These are phyloP conservation scores for Chiridota heheva DNA, from an alignment of 35 echinoderm and acorn worm genomes.

Conservation along the genomic window DNA sequence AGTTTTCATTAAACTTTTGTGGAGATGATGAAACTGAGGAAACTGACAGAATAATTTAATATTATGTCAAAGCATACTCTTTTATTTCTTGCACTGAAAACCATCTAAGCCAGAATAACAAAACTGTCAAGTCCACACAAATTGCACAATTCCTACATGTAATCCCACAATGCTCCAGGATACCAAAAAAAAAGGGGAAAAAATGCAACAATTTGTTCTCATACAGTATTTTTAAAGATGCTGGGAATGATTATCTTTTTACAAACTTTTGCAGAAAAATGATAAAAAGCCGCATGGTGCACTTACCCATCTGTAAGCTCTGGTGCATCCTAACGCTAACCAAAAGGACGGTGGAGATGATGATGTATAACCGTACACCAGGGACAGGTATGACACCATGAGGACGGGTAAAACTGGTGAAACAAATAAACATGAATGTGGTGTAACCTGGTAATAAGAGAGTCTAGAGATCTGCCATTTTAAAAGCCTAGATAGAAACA, in stretches of 20 bases:
- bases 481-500: background rate
- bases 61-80: no score
- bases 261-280: no score
- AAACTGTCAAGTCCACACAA: background rate
- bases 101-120: background rate
- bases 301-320: constrained; percentile 32
- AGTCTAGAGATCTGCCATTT: background rate
- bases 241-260: background rate
- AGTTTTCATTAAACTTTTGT: no score
- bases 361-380: background rate
- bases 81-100: no score
- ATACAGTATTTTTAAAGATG: background rate
- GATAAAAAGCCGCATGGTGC: background rate
- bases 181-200: constrained; percentile 40
- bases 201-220: background rate
- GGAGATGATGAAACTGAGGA: no score
- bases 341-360: background rate
- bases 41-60: no score
- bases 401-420: background rate
- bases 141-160: constrained; percentile 20
- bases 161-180: constrained; percentile 39
- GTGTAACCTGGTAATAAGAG: background rate
- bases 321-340: constrained; percentile 1
- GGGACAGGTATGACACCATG: constrained; percentile 15
- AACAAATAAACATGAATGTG: background rate